Evolutionary conservation across 2,888 invertebrate species (phyloP), one percentile per base, ranked within the genome.

Genomic region (Rhaphigaster nebulosa): DNA sequence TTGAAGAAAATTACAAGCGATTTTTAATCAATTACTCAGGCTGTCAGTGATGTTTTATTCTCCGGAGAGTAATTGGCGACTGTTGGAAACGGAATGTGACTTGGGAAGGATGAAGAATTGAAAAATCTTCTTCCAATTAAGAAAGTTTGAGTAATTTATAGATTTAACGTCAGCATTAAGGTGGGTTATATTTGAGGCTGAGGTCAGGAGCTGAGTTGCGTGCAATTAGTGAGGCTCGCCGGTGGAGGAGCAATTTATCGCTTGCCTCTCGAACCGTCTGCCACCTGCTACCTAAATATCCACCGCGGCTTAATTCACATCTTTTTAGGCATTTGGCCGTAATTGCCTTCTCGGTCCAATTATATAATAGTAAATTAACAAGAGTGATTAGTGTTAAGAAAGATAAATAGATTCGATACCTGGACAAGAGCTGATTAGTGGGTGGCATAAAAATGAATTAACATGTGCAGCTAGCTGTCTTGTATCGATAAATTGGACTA

Each of bases 131-230:
- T 80, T 80, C 87, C 87, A 88, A 88, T 88, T 88, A 88, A 56
- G 54, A 56, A 88, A 88, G 88, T 88, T 88, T 88, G 88, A 88
- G 54, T 88, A 88, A 88, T 88, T 88, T 88, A 88, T 88, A 54
- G 52, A 56, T 38, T 38, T 38, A 56, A 88, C 56, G 88, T 88
- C 88, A 29, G 41, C 23, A 80, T 80, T 80, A 80, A 34, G 41
- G 41, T 0, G 23, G 80, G 41, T 80, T 80, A 10, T 80, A 80
- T 80, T 80, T 80, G 41, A 41, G 38, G 41, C 38, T 41, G 41
- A 80, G 80, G 80, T 80, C 41, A 80, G 80, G 41, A 26, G 13
- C 41, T 41, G 80, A 80, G 80, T 80, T 80, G 80, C 80, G 23
- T 80, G 80, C 41, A 80, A 80, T 80, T 80, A 80, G 80, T 41